phyloP scores from a whole-genome alignment of 2,797 vertebrate species.

The Enteromius thamalakanensis region DNA sequence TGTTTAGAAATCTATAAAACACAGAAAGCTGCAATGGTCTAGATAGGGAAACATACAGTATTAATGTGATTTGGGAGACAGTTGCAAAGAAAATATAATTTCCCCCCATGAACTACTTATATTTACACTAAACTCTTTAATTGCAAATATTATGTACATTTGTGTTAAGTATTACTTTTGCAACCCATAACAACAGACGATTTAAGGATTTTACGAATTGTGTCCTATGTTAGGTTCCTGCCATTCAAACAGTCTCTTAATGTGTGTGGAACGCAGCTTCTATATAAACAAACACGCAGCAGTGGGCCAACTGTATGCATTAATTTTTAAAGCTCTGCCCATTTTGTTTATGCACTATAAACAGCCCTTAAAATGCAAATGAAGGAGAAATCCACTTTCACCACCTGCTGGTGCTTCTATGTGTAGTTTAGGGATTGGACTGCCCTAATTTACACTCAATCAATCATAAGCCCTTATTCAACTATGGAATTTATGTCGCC shows the following conservation, averaged over 20 bases:
- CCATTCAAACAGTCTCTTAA: conserved; percentile 2
- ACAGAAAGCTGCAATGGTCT: neutral
- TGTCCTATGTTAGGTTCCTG: neutral
- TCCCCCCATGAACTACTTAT: neutral
- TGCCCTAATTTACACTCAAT: conserved; percentile 26
- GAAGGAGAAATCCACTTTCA: conserved; percentile 37
- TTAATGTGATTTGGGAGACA: neutral
- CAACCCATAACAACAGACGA: neutral
- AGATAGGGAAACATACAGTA: conserved; percentile 2
- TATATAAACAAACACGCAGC: conserved; percentile 33
- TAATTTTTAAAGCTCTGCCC: conserved; percentile 40
- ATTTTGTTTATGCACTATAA: conserved; percentile 42
- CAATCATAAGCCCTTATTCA: conserved; percentile 25
- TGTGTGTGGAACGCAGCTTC: neutral
- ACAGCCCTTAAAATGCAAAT: conserved; percentile 44
- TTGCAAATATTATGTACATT: neutral
- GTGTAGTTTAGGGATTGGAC: conserved; percentile 15
- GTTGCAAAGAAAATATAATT: neutral
- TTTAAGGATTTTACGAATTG: neutral
- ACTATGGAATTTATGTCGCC: conserved; percentile 13
- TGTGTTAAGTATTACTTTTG: neutral
- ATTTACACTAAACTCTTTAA: neutral
- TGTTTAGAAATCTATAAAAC: neutral
- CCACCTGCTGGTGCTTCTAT: conserved; percentile 22
- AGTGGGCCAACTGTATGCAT: conserved; percentile 34